Percentiles rank a stretch among this genome's conserved stretches.
Evolutionary conservation across 2,113 vertebrate genomes (phyloP).

Genomic region (Paramormyrops kingsleyae): DNA sequence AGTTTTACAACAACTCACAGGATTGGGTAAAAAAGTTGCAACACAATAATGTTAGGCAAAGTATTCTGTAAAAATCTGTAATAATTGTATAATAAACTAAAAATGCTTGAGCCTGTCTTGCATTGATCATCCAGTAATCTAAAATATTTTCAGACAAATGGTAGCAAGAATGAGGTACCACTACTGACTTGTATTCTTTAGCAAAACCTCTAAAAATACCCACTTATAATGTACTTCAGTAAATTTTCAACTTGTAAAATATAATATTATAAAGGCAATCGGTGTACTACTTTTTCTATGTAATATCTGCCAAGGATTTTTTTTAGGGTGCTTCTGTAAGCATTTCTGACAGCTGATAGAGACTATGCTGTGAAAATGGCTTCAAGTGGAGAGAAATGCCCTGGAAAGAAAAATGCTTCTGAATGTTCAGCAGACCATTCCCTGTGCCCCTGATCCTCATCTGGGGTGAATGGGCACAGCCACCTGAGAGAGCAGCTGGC

Average conservation of each 20-base stretch:
- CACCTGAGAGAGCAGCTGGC: background rate
- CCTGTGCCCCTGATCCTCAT: background rate
- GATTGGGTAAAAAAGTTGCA: background rate
- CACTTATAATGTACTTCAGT: background rate
- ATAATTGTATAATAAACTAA: background rate
- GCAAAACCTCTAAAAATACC: background rate
- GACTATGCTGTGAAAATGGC: background rate
- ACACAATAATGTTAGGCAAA: background rate
- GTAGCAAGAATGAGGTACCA: background rate
- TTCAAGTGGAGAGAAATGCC: background rate
- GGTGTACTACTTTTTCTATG: background rate
- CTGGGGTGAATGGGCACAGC: background rate
- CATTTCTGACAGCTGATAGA: background rate
- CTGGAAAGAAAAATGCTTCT: background rate
- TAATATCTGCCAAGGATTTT: background rate
- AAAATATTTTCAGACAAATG: background rate
- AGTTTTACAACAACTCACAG: background rate
- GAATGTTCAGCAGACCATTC: background rate
- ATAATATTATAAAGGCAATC: background rate
- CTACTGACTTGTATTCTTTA: background rate
- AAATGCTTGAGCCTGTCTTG: background rate
- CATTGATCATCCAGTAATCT: background rate
- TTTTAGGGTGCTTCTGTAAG: background rate
- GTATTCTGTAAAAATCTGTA: background rate
- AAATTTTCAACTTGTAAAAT: background rate